phyloP scores from a whole-genome alignment of 2,888 invertebrate genomes.

The Desoria tigrina region DNA sequence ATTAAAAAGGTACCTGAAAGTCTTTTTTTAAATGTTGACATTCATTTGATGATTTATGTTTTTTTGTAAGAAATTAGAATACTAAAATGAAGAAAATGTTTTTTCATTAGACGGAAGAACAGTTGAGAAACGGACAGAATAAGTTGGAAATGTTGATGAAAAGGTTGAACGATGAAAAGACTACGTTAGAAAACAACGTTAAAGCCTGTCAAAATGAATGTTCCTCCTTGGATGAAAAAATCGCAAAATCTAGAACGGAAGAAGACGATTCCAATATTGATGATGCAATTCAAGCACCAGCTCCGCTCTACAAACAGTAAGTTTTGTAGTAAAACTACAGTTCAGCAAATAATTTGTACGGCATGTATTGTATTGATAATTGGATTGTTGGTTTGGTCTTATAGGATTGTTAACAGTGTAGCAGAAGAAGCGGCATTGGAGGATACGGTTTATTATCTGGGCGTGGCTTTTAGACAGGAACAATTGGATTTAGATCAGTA shows the following conservation, averaged over 20 bases:
- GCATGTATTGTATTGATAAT: neutral
- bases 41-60: neutral
- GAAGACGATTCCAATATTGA: slow-evolving; percentile 89
- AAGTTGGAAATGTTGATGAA: slow-evolving; percentile 77
- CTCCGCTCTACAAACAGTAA: slow-evolving; percentile 92
- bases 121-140: slow-evolving; percentile 53
- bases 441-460: slow-evolving; percentile 97
- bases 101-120: slow-evolving; percentile 42
- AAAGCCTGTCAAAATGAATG: slow-evolving; percentile 45
- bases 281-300: slow-evolving; percentile 93
- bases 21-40: neutral
- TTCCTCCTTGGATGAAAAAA: slow-evolving; percentile 44
- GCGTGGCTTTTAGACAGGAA: slow-evolving; percentile 86
- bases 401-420: slow-evolving; percentile 81
- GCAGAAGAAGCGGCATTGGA: slow-evolving; percentile 97
- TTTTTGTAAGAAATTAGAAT: neutral
- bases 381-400: too few relatives aligned
- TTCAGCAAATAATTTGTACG: too few relatives aligned
- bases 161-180: slow-evolving; percentile 73
- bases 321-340: too few relatives aligned
- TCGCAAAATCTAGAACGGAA: slow-evolving; percentile 71
- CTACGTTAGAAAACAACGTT: slow-evolving; percentile 54
- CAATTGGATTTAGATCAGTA: slow-evolving; percentile 95
- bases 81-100: neutral
- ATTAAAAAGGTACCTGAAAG: slow-evolving; percentile 33